Evolutionary conservation across 2,113 vertebrate species (phyloP), one percentile per base, ranked within the genome.

Genomic region (Coregonus clupeaformis): DNA sequence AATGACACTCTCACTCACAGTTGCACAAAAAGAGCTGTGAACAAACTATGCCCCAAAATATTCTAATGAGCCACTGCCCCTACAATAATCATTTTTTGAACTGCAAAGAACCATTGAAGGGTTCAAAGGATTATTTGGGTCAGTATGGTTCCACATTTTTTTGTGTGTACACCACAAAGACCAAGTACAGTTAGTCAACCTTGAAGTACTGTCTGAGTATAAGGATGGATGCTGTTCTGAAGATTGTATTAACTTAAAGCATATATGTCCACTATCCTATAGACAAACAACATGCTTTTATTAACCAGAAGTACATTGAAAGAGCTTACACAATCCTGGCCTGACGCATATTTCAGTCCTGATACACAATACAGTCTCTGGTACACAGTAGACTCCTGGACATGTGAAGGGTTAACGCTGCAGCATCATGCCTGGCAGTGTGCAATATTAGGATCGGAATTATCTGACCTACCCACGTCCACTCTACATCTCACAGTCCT

Each of bases 381-480:
- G 49, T 52, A 52, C 49, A 18, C 16, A 14, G 47, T 16, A 5
- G 49, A 52, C 4, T 27, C 5, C n/a, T 57, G 62, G 74, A 76
- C 80, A 11, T 20, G 64, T 45, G 27, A 71, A 25, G 84, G 80
- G 82, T 86, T 88, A 80, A 84, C 4, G 13, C 16, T 5, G 49
- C 49, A 18, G 1, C 49, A 52, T 52, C 12, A 52, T 18, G 4
- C 82, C 77, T 82, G 71, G 49, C 73, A 32, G 52, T 16, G 68
- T 72, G 84, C 77, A 82, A 88, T 90, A 90, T 90, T 88, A 79
- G 86, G 81, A 83, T 81, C 66, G 69, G 76, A 82, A 74, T 78
- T 9, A 81, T 74, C 77, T 63, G 81, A 72, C 79, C 84, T 74
- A 68, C 74, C 69, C 68, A 27, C 66, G 74, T 84, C 84, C 71